phyloP scores from a whole-genome alignment of 2,113 vertebrate genomes.

The Pollachius pollachius region DNA sequence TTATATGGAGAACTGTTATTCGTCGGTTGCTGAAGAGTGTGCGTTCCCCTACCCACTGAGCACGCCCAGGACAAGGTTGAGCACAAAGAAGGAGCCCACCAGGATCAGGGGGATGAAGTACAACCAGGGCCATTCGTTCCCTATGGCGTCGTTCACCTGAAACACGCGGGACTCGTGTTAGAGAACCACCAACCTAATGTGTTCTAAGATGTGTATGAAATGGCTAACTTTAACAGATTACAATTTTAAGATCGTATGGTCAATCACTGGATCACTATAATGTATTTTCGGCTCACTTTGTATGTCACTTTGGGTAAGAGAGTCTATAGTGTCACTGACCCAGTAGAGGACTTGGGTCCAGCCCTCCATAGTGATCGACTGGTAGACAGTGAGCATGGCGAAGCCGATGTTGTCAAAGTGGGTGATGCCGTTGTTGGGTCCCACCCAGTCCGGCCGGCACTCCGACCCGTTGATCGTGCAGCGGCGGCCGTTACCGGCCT shows the following conservation, averaged over 20 bases:
- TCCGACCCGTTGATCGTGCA: constrained; percentile 87
- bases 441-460: constrained; percentile 86
- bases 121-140: constrained; percentile 96
- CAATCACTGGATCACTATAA: no score
- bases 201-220: background rate
- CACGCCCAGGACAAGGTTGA: constrained; percentile 94
- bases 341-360: constrained; percentile 98
- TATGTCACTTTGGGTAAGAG: no score
- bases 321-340: constrained; percentile 66
- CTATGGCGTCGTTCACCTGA: constrained; percentile 96
- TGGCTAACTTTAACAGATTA: background rate
- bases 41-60: constrained; percentile 84
- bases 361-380: constrained; percentile 96
- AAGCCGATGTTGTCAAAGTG: constrained; percentile 98
- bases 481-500: constrained; percentile 84
- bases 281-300: no score
- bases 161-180: constrained; percentile 17
- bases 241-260: no score
- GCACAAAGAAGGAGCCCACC: constrained; percentile 94
- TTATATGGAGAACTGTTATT: no score
- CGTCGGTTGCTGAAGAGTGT: no score
- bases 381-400: constrained; percentile 95
- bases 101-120: constrained; percentile 95
- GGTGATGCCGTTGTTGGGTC: constrained; percentile 94
- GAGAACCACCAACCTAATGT: background rate